A percentile compares a stretch with the other conserved stretches of the same genome.
phyloP scores from a whole-genome alignment of 2,888 invertebrate genomes.

The Oxystoma pomonae region DNA sequence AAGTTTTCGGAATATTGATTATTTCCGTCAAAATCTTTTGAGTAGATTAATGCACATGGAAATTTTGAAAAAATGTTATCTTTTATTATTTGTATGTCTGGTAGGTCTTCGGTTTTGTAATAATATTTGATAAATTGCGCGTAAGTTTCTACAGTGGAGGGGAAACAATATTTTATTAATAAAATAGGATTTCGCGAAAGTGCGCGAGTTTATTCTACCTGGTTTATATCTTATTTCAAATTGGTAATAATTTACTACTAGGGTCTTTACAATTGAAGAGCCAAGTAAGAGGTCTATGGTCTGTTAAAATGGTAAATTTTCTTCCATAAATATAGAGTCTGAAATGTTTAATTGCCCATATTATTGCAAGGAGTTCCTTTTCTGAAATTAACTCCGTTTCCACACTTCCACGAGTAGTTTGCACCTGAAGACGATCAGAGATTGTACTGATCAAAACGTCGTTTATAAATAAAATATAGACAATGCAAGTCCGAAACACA shows the following conservation, averaged over 20 bases:
- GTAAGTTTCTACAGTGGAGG: not conserved
- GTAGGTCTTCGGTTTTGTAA: not conserved
- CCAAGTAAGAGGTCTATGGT: constrained; percentile 32
- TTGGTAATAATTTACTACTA: constrained; percentile 15
- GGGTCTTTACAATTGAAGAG: constrained; percentile 1
- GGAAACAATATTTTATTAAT: not conserved
- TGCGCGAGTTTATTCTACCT: constrained; percentile 26
- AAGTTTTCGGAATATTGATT: constrained; percentile 1
- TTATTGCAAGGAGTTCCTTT: not conserved
- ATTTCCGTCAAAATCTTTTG: constrained; percentile 2
- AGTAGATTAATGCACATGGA: not conserved
- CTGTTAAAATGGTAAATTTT: constrained; percentile 34
- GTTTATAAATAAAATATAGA: no score
- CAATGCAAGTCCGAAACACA: no score
- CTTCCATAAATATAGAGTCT: constrained; percentile 29
- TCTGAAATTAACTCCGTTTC: no score
- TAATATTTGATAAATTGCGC: constrained; percentile 1
- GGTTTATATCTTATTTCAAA: constrained; percentile 27
- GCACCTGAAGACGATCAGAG: no score
- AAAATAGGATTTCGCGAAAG: not conserved
- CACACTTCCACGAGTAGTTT: no score
- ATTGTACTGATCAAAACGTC: no score
- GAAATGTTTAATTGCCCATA: constrained; percentile 22
- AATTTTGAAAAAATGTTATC: constrained; percentile 1
- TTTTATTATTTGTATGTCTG: not conserved